A percentile compares a stretch with the other conserved stretches of the same genome.
phyloP scores from a whole-genome alignment of 2,797 vertebrate species.

The Arremon brunneinucha region DNA sequence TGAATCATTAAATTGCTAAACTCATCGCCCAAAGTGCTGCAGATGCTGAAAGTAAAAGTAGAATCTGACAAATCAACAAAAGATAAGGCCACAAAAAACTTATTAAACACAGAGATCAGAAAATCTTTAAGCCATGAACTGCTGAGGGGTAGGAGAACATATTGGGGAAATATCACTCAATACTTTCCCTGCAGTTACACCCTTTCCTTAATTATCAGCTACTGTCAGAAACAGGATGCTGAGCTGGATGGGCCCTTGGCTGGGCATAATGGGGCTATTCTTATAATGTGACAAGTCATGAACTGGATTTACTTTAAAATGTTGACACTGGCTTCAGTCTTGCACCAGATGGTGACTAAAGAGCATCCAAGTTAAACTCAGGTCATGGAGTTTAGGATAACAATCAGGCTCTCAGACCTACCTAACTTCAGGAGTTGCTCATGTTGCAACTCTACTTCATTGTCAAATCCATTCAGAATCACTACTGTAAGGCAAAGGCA shows the following conservation, averaged over 20 bases:
- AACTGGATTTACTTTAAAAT: background rate
- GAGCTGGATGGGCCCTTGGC: background rate
- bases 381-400: background rate
- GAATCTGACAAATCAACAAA: background rate
- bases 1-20: background rate
- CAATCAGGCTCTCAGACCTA: background rate
- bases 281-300: background rate
- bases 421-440: background rate
- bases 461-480: background rate
- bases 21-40: background rate
- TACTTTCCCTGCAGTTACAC: background rate
- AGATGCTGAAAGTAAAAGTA: background rate
- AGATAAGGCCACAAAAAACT: background rate
- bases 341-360: conserved; percentile 1
- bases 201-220: conserved; percentile 44
- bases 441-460: background rate
- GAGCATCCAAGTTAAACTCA: conserved; percentile 35
- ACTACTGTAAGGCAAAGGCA: background rate
- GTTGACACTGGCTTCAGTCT: conserved; percentile 46
- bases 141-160: background rate
- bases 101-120: background rate
- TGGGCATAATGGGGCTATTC: conserved; percentile 25
- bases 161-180: conserved; percentile 39
- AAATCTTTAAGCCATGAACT: background rate
- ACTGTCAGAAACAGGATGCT: conserved; percentile 55